Evolutionary conservation across 2,888 invertebrate species (phyloP), one percentile per base, ranked within the genome.

Genomic region (Cataglyphis albicans): DNA sequence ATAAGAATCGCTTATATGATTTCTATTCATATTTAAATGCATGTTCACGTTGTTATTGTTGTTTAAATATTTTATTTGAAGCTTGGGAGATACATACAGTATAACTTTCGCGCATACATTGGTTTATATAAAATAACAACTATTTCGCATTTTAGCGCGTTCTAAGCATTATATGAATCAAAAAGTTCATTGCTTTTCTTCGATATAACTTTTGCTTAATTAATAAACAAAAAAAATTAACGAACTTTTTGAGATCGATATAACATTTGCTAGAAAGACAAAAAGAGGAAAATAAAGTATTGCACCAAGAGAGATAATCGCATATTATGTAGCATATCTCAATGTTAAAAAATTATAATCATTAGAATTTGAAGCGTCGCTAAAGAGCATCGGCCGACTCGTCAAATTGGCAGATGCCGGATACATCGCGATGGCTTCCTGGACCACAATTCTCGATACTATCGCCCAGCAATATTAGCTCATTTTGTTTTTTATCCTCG

Each of bases 361-460:
- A 21, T 57, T 18, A 68, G 21, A 59, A 12, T 18, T 67, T 41
- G 41, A 25, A 57, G n/a, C 35, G n/a, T 6, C 6, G 35, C 59
- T 78, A 78, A 44, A 3, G 9, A 35, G 72, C 48, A n/a, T 5
- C 25, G 18, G n/a, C 18, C 15, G 41, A 48, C 25, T 85, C 81
- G 15, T 91, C 90, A 89, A 94, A 92, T 88, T 95, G 95, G 91
- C 96, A 97, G 63, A 97, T 95, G 10, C 97, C 97, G 83, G 96
- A 95, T n/a, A 96, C 95, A 92, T 97, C 97, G 48, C 97, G 95
- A 88, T 95, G 95, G 90, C 96, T 95, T 68, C 96, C 97, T 0
- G 97, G 97, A 25, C 97, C 97, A 93, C 97, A 97, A 92, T 97
- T 97, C 91, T 97, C 97, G 73, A 95, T 95, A 21, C 92, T 94